phyloP scores from a whole-genome alignment of 2,797 vertebrate genomes.

The Gila robusta region DNA sequence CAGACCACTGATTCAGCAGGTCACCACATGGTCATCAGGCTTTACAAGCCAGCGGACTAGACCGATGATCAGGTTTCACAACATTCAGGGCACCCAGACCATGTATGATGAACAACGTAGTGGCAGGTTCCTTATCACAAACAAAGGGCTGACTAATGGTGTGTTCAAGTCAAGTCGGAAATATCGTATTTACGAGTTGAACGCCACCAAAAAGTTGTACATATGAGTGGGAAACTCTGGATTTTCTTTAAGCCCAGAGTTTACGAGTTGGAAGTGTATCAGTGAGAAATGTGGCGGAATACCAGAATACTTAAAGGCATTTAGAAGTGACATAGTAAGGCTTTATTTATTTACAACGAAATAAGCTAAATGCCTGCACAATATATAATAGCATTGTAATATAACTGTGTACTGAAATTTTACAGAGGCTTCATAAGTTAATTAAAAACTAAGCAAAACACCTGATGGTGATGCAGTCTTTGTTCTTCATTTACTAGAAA shows the following conservation, averaged over 20 bases:
- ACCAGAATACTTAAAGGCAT: background rate
- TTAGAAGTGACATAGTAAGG: background rate
- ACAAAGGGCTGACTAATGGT: background rate
- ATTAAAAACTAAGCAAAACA: background rate
- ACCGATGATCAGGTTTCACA: background rate
- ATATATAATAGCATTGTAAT: background rate
- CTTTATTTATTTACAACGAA: background rate
- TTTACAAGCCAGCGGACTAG: background rate
- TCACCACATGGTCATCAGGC: slow-evolving; percentile 20
- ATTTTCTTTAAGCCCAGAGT: background rate
- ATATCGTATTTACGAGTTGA: background rate
- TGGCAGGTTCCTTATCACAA: background rate
- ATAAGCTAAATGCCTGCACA: background rate
- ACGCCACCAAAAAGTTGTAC: background rate
- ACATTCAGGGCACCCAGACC: background rate
- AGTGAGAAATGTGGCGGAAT: background rate
- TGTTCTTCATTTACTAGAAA: background rate
- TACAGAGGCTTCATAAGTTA: background rate
- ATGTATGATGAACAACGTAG: background rate
- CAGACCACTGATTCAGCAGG: slow-evolving; percentile 72
- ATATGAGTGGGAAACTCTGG: background rate
- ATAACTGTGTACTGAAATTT: background rate
- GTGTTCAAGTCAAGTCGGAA: background rate
- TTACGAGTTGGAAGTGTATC: background rate
- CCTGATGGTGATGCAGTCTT: background rate